Base-by-base conservation (phyloP, 2,113 vertebrate species). In the Prionailurus viverrinus region DNA sequence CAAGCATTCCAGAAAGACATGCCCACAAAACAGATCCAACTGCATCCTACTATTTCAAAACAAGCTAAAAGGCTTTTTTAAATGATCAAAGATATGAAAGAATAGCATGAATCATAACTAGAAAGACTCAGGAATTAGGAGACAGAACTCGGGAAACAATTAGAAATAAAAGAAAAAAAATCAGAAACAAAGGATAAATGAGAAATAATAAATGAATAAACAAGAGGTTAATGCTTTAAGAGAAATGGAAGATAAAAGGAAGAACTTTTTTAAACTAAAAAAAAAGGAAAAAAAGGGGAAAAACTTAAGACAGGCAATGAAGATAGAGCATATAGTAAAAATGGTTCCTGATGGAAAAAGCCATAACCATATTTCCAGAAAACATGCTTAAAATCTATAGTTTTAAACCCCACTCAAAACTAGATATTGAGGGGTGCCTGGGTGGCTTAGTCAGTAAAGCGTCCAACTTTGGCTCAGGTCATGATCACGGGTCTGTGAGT, bases 131-230 rank as follows among this genome's bases (percentile, higher is more conserved):
- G 45, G 31, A 74, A 82, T 89, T 82, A 82, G 45, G 29, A 81
- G n/a, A 63, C 33, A 79, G 29, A 81, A 51, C 36, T 85, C 19
- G n/a, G 58, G 36, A 92, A 89, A 79, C 2, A 80, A 61, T 95
- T 39, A 93, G 48, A 48, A 93, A 83, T 55, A 14, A 39, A 79
- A 79, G 76, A 79, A 89, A 96, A 89, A 96, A 89, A 86, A 58
- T 80, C 23, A 87, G 55, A 94, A 83, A 78, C 51, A 21, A n/a
- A 81, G 73, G 4, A 23, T 66, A 87, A 58, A 45, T 65, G 31
- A 36, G 66, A 89, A 85, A 41, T 0, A 89, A 66, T 21, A 21
- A 5, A 53, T 31, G 4, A 95, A 31, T 92, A 95, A 71, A 65
- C 1, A 41, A 87, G 4, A 27, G 87, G 15, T 41, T 55, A 76